Evolutionary conservation across 53 echinoderm and acorn worm species (phyloP).

Genomic region (Antedon mediterranea): DNA sequence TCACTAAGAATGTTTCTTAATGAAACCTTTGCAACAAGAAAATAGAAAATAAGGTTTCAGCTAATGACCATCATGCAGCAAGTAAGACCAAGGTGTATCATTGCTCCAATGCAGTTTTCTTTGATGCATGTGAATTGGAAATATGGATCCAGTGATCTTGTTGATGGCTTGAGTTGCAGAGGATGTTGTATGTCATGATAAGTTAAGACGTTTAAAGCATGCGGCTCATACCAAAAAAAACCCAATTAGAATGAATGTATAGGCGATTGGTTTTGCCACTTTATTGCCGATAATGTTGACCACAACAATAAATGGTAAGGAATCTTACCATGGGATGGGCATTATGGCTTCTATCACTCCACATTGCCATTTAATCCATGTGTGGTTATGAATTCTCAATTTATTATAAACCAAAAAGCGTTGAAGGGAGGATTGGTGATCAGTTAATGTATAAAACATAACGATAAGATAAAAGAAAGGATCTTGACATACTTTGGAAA

Average conservation of each 20-base stretch:
- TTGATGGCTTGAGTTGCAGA: not conserved
- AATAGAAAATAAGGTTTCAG: no score
- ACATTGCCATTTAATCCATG: not conserved
- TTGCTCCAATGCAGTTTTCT: not conserved
- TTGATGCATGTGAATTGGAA: not conserved
- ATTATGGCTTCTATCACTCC: not conserved
- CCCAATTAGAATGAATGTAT: not conserved
- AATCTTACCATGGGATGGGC: not conserved
- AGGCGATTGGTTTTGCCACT: not conserved
- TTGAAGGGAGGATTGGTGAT: not conserved
- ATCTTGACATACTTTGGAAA: not conserved
- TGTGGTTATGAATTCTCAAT: not conserved
- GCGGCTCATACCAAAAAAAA: not conserved
- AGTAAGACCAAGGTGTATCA: not conserved
- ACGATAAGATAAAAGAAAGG: not conserved
- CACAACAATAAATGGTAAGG: not conserved
- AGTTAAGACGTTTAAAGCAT: not conserved
- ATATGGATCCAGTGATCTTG: not conserved
- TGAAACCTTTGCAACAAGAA: no score
- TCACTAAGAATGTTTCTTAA: no score
- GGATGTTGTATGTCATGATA: not conserved
- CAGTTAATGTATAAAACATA: not conserved
- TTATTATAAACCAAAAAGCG: not conserved
- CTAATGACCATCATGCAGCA: not conserved
- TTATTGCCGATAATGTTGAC: not conserved